Evolutionary conservation across 2,888 invertebrate species (phyloP).

Genomic region (Amiota minor): DNA sequence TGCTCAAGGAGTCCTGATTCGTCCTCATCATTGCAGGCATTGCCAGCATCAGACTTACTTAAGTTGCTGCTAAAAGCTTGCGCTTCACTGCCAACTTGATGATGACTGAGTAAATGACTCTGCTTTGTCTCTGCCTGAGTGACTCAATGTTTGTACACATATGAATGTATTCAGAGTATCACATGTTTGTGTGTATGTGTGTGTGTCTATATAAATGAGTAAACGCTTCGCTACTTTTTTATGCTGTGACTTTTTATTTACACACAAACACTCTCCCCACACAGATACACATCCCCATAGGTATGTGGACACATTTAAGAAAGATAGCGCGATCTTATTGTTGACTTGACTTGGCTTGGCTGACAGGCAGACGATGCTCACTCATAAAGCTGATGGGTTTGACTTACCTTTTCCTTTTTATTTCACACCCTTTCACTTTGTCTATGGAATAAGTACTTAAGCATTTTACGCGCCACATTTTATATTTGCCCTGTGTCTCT

Average conservation of each 20-base stretch:
- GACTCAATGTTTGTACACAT: background rate
- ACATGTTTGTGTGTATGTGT: background rate
- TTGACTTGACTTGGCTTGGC: background rate
- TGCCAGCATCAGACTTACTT: no score
- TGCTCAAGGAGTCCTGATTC: background rate
- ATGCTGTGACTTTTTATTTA: background rate
- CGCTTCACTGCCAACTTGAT: background rate
- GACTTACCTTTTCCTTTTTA: no score
- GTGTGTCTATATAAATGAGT: background rate
- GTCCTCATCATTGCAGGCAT: no score
- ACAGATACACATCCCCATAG: background rate
- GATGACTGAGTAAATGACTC: background rate
- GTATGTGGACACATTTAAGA: background rate
- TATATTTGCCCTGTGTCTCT: no score
- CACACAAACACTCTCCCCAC: background rate
- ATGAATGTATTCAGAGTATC: background rate
- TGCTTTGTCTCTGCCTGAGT: background rate
- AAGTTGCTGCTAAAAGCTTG: slow-evolving; percentile 1
- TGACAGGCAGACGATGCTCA: background rate
- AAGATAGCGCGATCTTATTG: background rate
- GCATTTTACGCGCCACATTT: background rate
- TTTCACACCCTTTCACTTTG: no score
- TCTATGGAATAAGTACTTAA: background rate
- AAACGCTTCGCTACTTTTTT: background rate
- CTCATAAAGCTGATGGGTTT: background rate